These are phyloP conservation scores for Pachymerium ferrugineum DNA, from an alignment of 2,888 invertebrate genomes.

Conservation along the genomic window DNA sequence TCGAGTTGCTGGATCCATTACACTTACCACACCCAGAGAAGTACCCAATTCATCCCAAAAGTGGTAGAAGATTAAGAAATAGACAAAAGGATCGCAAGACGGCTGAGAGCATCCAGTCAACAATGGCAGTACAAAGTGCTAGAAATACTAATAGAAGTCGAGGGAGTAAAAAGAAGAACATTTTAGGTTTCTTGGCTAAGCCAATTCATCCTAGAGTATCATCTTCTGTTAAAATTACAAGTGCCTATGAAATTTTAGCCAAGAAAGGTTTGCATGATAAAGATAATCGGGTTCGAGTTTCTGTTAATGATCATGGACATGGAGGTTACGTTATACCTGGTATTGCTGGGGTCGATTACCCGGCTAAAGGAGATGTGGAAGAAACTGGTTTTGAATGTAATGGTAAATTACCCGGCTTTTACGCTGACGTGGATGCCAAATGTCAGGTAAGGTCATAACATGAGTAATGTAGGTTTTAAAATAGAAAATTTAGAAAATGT, in stretches of 20 bases:
- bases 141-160: too few relatives aligned
- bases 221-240: background rate
- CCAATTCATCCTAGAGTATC: background rate
- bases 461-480: background rate
- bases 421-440: constrained; percentile 39
- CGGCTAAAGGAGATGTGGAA: constrained; percentile 59
- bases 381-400: constrained; percentile 38
- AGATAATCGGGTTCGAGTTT: background rate
- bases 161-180: too few relatives aligned
- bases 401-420: constrained; percentile 46
- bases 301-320: background rate
- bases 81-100: background rate
- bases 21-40: background rate
- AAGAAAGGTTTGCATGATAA: background rate
- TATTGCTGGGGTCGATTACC: constrained; percentile 68
- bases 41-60: background rate
- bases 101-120: too few relatives aligned
- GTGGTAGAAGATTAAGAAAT: background rate
- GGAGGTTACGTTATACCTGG: background rate
- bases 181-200: background rate
- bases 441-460: constrained; percentile 36
- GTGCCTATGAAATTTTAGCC: background rate
- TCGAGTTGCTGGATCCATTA: background rate
- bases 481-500: background rate
- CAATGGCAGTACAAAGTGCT: too few relatives aligned